Base-by-base conservation (phyloP, 2,888 invertebrate genomes). In the Agrotis exclamationis region DNA sequence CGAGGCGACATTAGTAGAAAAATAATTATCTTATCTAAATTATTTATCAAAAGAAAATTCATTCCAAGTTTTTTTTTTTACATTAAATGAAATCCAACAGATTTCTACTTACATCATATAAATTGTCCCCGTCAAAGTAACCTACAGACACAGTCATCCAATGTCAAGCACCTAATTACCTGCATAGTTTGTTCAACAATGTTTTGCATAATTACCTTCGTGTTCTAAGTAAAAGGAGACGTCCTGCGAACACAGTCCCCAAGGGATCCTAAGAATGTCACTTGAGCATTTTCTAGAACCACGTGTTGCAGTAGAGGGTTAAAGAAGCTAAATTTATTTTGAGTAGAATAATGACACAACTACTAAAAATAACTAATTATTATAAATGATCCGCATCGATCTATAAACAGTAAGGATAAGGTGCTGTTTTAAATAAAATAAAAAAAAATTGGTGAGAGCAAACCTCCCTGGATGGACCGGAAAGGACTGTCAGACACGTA, bases 191-290 rank as follows among this genome's bases (percentile, higher is more conserved):
- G 47, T 47, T 24, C 11, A 13, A 18, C 24, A 0, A 64, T 70
- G 66, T 66, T 79, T 48, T 66, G 45, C 47, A 39, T 76, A 75
- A 76, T 79, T 80, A 71, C 50, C 63, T 39, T 24, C 33, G 44
- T 57, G 62, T 69, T 62, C 22, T 63, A 28, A 50, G 62, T 79
- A 79, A 80, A 53, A 59, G 16, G 71, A 79, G 50, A 63, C 76
- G 75, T 24, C n/a, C 50, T 70, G 63, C 63, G 58, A 76, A 68
- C 71, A 76, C 56, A n/a, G 13, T 39, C 68, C 79, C 48, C 76
- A 4, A 0, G 54, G 51, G 80, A 48, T 18, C 5, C 13, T 0
- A 64, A 63, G 62, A 39, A 67, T 51, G 65, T 70, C 28, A 24
- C 39, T 48, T 22, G 57, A 14, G 16, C 22, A 28, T 14, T 64